Evolutionary conservation across 1,140 invertebrate species (phyloP).

Genomic region (Odontomachus brunneus): DNA sequence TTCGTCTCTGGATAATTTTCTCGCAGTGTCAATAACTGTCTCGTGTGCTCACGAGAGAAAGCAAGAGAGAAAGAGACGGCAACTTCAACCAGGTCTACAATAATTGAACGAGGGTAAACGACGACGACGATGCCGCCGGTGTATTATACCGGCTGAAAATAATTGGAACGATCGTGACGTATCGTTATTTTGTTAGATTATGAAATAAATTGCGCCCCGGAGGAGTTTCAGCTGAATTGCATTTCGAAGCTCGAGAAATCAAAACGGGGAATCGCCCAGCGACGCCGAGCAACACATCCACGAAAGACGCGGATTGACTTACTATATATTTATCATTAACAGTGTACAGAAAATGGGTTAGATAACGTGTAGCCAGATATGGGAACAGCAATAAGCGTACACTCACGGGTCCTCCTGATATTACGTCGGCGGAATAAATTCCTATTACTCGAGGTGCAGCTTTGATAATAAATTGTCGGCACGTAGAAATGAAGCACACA

Average conservation of each 20-base stretch:
- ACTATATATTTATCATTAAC: background rate
- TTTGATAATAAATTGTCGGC: conserved; percentile 28
- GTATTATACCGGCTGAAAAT: background rate
- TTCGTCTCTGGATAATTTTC: background rate
- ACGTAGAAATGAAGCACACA: conserved; percentile 3
- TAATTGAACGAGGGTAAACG: conserved; percentile 6
- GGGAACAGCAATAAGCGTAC: conserved; percentile 15
- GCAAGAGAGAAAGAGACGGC: too few relatives aligned
- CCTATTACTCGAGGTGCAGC: background rate
- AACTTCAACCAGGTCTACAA: background rate
- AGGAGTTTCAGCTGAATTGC: background rate
- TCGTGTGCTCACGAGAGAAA: background rate
- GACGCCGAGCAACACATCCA: too few relatives aligned
- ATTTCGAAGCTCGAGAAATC: too few relatives aligned
- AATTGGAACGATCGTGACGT: background rate
- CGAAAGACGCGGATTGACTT: background rate
- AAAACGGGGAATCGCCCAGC: background rate
- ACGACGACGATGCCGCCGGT: background rate
- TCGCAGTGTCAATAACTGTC: background rate
- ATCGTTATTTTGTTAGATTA: conserved; percentile 17
- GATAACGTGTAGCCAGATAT: background rate
- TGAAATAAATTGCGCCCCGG: background rate
- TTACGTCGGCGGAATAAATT: conserved; percentile 11
- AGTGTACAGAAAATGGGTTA: background rate
- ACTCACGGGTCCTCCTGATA: background rate